phyloP scores from a whole-genome alignment of 2,797 vertebrate genomes.

The Platalea minor region DNA sequence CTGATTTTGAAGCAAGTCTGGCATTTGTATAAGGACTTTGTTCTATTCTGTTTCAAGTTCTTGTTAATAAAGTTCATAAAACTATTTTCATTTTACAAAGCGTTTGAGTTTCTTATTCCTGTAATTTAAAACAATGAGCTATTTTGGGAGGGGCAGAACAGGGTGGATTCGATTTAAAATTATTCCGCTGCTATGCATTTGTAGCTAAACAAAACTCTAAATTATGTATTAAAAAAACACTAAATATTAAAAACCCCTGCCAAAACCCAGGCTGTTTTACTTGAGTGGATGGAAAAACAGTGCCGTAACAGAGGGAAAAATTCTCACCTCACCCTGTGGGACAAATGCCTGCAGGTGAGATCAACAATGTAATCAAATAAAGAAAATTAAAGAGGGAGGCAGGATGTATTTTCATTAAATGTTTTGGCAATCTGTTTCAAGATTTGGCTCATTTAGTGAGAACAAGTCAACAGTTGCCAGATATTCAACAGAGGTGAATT shows the following conservation, averaged over 20 bases:
- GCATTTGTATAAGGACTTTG: not conserved
- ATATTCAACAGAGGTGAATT: not conserved
- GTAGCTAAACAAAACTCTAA: constrained; percentile 1
- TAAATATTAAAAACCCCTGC: not conserved
- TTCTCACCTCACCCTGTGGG: not conserved
- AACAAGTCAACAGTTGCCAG: not conserved
- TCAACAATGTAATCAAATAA: not conserved
- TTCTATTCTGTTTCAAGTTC: not conserved
- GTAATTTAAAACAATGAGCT: not conserved
- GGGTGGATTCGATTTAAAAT: not conserved
- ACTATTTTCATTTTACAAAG: not conserved
- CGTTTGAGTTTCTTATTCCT: not conserved
- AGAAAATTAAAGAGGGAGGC: not conserved
- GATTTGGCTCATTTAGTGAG: not conserved
- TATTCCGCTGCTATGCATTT: not conserved
- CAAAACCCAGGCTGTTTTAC: not conserved
- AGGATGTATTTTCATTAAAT: not conserved
- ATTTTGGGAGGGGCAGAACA: not conserved
- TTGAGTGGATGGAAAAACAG: not conserved
- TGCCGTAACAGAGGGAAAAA: not conserved
- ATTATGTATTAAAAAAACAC: not conserved
- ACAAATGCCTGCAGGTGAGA: not conserved
- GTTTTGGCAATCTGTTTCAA: not conserved
- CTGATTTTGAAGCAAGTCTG: not conserved
- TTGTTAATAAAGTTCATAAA: not conserved